phyloP scores from a whole-genome alignment of 2,797 vertebrate genomes.

The Enteromius treurensis region DNA sequence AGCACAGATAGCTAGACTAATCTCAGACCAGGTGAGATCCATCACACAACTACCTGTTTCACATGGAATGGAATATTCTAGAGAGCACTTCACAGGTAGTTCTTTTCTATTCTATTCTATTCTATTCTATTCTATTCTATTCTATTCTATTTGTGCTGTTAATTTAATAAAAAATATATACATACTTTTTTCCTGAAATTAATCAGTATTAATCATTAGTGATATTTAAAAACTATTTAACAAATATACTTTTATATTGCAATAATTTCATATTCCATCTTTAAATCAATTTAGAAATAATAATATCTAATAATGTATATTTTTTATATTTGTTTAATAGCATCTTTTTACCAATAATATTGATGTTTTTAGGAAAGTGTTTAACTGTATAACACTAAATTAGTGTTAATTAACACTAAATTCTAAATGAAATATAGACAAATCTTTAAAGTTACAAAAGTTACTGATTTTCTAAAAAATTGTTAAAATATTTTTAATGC shows the following conservation, averaged over 20 bases:
- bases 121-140: too few relatives aligned
- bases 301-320: not conserved
- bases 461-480: too few relatives aligned
- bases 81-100: slow-evolving; percentile 6
- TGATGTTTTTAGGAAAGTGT: not conserved
- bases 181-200: not conserved
- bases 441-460: not conserved
- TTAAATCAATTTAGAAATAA: not conserved
- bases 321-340: not conserved
- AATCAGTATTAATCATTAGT: not conserved
- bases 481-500: not conserved
- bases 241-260: not conserved
- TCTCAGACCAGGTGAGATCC: slow-evolving; percentile 70
- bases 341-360: not conserved
- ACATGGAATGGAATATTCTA: slow-evolving; percentile 31
- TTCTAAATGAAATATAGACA: not conserved
- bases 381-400: too few relatives aligned
- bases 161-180: too few relatives aligned
- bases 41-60: slow-evolving; percentile 17
- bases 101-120: too few relatives aligned
- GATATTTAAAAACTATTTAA: not conserved
- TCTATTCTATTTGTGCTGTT: too few relatives aligned
- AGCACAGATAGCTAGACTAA: slow-evolving; percentile 70
- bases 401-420: not conserved
- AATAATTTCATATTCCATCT: not conserved